Conservation (phyloP, 1,140 invertebrate species). For the Drosophila mayri region DNA sequence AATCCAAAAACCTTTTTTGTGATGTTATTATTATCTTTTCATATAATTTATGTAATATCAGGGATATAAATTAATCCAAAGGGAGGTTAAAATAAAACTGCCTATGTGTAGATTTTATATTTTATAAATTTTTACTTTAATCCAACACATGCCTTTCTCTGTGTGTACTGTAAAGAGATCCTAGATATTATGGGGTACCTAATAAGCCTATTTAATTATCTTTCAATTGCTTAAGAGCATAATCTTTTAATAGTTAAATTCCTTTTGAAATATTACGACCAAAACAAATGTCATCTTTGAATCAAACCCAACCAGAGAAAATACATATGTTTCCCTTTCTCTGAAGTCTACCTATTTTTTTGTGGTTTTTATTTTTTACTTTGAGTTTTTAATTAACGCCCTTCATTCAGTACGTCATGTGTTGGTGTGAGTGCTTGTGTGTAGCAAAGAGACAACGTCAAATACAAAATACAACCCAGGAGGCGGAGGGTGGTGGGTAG, state of each 20-base stretch:
- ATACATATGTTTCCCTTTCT: background rate
- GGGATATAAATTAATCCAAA: too few species aligned
- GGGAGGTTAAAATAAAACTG: too few species aligned
- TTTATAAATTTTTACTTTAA: background rate
- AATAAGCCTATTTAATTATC: background rate
- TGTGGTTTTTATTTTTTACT: conserved; percentile 55
- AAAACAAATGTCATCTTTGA: background rate
- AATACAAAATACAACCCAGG: background rate
- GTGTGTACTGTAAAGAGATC: background rate
- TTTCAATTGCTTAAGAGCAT: background rate
- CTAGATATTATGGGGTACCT: background rate
- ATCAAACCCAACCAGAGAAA: background rate
- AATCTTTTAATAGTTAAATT: background rate
- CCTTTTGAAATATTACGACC: background rate
- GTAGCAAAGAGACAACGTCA: background rate
- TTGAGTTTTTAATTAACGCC: conserved; percentile 78
- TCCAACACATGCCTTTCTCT: background rate
- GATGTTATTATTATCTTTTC: too few species aligned
- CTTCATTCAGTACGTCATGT: conserved; percentile 15
- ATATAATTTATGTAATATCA: too few species aligned
- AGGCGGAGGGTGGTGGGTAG: background rate
- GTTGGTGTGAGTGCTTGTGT: conserved; percentile 14
- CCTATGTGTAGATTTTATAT: too few species aligned
- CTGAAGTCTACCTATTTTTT: conserved; percentile 20
- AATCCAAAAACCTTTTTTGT: too few species aligned